phyloP scores from a whole-genome alignment of 2,113 vertebrate species.

The Pachyramphus minor region DNA sequence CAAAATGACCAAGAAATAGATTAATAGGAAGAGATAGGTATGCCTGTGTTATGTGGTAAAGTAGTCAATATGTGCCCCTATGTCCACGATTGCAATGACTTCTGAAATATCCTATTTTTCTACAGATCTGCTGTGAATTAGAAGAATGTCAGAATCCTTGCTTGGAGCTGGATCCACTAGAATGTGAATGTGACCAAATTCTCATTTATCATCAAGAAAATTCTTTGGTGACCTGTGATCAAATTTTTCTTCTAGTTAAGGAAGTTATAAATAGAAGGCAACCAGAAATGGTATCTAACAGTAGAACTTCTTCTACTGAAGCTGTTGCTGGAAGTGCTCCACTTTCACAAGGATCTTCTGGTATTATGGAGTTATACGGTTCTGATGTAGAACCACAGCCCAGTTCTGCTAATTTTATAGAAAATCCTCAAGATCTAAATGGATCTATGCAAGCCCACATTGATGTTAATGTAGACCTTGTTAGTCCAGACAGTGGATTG shows the following conservation, averaged over 20 bases:
- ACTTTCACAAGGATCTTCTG: conserved; percentile 92
- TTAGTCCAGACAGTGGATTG: conserved; percentile 91
- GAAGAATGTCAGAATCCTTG: conserved; percentile 84
- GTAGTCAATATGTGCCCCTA: not conserved
- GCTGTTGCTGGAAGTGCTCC: conserved; percentile 92
- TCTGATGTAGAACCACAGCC: conserved; percentile 85
- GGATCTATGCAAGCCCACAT: conserved; percentile 75
- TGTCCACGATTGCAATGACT: not conserved
- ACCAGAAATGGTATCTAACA: conserved; percentile 82
- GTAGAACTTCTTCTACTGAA: conserved; percentile 92
- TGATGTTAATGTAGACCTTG: conserved; percentile 82
- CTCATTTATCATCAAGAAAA: conserved; percentile 82
- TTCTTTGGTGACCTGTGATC: conserved; percentile 73
- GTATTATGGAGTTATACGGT: conserved; percentile 88
- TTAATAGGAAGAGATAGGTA: not conserved
- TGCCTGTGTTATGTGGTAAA: not conserved
- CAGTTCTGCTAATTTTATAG: conserved; percentile 76
- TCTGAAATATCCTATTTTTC: conserved; percentile 7
- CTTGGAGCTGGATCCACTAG: conserved; percentile 78
- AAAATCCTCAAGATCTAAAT: conserved; percentile 75
- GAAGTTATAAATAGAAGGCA: conserved; percentile 82
- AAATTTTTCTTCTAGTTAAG: conserved; percentile 82
- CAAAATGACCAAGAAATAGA: not conserved
- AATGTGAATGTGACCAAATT: conserved; percentile 77
- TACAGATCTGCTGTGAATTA: conserved; percentile 88